Evolutionary conservation across 1,140 invertebrate species (phyloP), one percentile per base, ranked within the genome.

Genomic region (Ostrea denselamellosa): DNA sequence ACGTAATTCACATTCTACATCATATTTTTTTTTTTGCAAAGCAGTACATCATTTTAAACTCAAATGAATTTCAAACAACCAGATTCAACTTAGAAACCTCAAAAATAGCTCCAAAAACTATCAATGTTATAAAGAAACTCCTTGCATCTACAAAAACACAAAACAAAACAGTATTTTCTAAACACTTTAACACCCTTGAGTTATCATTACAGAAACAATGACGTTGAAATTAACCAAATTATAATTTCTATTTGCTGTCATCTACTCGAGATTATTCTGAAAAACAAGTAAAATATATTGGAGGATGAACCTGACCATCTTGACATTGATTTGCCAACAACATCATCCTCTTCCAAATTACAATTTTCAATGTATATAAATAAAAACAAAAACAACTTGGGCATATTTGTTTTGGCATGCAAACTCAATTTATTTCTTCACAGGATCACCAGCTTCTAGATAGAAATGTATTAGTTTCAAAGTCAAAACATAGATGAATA

Each of bases 391-490:
- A 77, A 77, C 68, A 77, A 77, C 12, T 14, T 9, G 9, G 28
- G 68, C 25, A 34, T 77, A 77, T 77, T 77, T 28, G 25, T 34
- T 77, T 77, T 77, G 68, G 68, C 68, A 77, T 28, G 68, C 68
- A 34, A 77, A 77, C 10, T 77, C 68, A 77, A 77, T 77, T 8
- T 77, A 77, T 22, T 34, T 77, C 68, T 25, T 77, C 68, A 77
- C 68, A 28, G 25, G 28, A 77, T 22, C 22, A 28, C 28, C 68
- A 77, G 25, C 25, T 25, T 8, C 10, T 9, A 25, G 28, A 77
- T 77, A 34, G 68, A 77, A 77, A 77, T 77, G 68, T 77, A 34
- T 77, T 28, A 77, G 68, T 77, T 77, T 77, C 68, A 34, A 77
- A 77, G 68, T 34, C 12, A 77, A 77, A 77, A 77, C 68, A 77